Conservation (phyloP, 2,797 vertebrate species). For the Danio tinwini region DNA sequence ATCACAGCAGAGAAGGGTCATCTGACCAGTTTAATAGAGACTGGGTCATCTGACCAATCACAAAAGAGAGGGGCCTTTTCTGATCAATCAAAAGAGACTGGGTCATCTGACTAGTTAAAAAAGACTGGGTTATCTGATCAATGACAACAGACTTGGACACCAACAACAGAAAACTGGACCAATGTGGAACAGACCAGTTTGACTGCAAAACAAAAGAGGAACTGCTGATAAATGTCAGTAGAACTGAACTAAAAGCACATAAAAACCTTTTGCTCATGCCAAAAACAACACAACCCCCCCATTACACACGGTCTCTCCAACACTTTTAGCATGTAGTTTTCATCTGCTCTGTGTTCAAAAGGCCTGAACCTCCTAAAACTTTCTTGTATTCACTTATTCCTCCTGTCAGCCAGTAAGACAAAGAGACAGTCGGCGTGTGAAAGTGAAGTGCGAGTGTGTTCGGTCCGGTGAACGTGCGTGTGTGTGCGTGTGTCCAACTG, state of each 20-base stretch:
- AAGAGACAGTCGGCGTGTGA: background rate
- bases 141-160: too few relatives aligned
- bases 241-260: too few relatives aligned
- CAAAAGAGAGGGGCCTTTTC: too few relatives aligned
- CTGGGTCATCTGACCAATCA: too few relatives aligned
- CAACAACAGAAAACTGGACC: background rate
- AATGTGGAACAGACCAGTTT: too few relatives aligned
- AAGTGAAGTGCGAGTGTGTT: conserved; percentile 28
- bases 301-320: background rate
- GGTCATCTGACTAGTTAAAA: too few relatives aligned
- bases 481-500: conserved; percentile 66
- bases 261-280: too few relatives aligned
- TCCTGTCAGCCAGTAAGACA: background rate
- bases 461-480: conserved; percentile 61
- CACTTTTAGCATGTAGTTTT: background rate
- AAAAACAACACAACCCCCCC: background rate
- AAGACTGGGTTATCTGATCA: too few relatives aligned
- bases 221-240: too few relatives aligned
- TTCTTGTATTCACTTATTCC: conserved; percentile 29
- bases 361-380: conserved; percentile 20
- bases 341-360: conserved; percentile 35
- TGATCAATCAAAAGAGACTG: too few relatives aligned
- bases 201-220: background rate
- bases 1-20: too few relatives aligned
- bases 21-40: too few relatives aligned